Conservation (phyloP, 1,140 invertebrate genomes). For the Polypedilum vanderplanki region DNA sequence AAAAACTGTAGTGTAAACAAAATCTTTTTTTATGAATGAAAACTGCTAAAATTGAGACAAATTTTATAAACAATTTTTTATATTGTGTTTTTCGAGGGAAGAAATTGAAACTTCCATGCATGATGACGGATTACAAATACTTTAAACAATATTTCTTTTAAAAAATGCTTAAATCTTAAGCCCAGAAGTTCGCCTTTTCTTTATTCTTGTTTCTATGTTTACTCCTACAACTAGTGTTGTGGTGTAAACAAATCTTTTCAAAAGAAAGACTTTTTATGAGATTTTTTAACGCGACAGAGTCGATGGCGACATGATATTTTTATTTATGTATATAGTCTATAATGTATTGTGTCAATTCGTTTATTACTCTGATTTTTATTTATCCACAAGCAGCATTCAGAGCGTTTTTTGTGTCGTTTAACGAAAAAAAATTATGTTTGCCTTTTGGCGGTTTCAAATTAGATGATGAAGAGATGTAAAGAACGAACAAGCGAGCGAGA, state of each 20-base stretch:
- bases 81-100: neutral
- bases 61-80: constrained; percentile 11
- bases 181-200: no score
- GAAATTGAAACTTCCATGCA: no score
- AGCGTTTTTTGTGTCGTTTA: neutral
- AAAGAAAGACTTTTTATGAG: constrained; percentile 14
- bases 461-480: constrained; percentile 9
- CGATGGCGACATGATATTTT: neutral
- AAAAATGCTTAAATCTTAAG: no score
- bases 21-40: neutral
- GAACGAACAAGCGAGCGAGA: neutral
- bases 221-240: neutral
- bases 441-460: constrained; percentile 22
- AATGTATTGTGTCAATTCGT: neutral
- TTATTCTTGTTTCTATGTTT: neutral
- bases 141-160: no score
- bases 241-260: neutral
- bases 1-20: neutral
- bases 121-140: no score
- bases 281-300: constrained; percentile 7
- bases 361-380: no score
- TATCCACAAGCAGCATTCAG: neutral
- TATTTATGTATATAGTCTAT: neutral
- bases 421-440: neutral
- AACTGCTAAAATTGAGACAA: neutral